Base-by-base conservation (phyloP, 1,140 invertebrate species). In the Diploscapter pachys region DNA sequence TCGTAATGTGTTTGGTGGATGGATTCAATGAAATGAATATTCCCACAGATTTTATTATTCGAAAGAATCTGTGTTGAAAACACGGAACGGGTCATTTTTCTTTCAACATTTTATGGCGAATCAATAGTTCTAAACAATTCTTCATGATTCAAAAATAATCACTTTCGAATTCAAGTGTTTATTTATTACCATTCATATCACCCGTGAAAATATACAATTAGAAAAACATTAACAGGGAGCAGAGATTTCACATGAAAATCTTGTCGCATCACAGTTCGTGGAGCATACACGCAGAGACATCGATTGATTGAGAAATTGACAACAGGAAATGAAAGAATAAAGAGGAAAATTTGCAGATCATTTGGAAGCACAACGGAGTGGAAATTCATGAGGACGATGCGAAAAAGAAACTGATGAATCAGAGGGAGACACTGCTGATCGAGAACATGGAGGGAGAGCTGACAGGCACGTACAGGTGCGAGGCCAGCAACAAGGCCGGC, bases 401-500 rank as follows among this genome's bases (percentile, higher is more conserved):
- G 4, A 31, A n/a, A 2, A 2, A 67, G 51, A n/a, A 51, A 11
- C 51, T 85, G 3, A 53, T 52, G 1, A 67, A 75, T 49, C 53
- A 78, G 11, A 81, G 80, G 5, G 75, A 80, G 59, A 75, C 78
- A 4, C 66, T 86, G 4, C 54, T 52, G 9, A 70, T 87, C 54
- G 52, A 54, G 3, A 13, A 31, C n/a, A 82, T 84, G 3, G 63
- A 78, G 9, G 67, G 79, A 8, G 8, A 8, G 2, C 75, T 86
- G 63, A 75, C 82, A 57, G 86, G 83, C 72, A 81, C 80, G 77
- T 87, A 82, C 89, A 91, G 81, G 83, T 94, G 86, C 86, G 87
- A 79, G 81, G 92, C 80, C 80, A 87, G 75, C 89, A 91, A 87
- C 89, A 87, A 74, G 88, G 92, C 82, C 88, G 93, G 88, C 89